Evolutionary conservation across 2,888 invertebrate species (phyloP).

Genomic region (Baronia brevicornis): DNA sequence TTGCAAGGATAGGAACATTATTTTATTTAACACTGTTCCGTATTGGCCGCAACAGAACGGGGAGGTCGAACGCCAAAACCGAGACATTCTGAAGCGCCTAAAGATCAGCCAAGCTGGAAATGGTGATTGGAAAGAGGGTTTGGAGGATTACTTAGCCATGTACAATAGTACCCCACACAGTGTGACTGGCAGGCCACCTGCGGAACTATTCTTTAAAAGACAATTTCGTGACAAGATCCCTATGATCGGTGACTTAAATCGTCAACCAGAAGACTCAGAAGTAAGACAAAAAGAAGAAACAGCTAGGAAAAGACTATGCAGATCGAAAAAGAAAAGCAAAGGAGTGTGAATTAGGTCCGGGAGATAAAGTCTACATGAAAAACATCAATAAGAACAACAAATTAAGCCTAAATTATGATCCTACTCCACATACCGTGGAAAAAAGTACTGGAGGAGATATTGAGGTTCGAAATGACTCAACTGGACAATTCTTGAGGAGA

Average conservation of each 20-base stretch:
- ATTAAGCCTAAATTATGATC: constrained; percentile 11
- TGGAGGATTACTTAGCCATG: constrained; percentile 22
- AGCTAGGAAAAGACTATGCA: constrained; percentile 16
- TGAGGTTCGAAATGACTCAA: constrained; percentile 13
- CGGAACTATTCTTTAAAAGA: constrained; percentile 24
- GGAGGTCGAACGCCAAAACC: constrained; percentile 17
- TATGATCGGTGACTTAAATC: constrained; percentile 9
- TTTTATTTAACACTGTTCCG: constrained; percentile 18
- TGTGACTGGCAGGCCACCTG: constrained; percentile 25
- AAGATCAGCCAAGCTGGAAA: constrained; percentile 14
- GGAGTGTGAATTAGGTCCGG: constrained; percentile 2
- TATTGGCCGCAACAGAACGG: constrained; percentile 19
- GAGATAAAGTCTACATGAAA: constrained; percentile 17
- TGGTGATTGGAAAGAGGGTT: constrained; percentile 3
- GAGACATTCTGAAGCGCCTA: constrained; percentile 17
- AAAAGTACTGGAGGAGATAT: constrained; percentile 13
- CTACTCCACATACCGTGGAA: constrained; percentile 7
- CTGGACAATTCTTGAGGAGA: constrained; percentile 12
- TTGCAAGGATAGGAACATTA: constrained; percentile 7
- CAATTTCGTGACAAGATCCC: constrained; percentile 26
- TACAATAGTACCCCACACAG: constrained; percentile 30
- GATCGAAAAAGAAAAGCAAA: constrained; percentile 16
- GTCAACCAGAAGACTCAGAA: constrained; percentile 12
- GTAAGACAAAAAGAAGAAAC: constrained; percentile 16
- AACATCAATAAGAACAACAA: constrained; percentile 16